These are phyloP conservation scores for Rhogogaster chlorosoma DNA, from an alignment of 2,888 invertebrate genomes.

Conservation along the genomic window DNA sequence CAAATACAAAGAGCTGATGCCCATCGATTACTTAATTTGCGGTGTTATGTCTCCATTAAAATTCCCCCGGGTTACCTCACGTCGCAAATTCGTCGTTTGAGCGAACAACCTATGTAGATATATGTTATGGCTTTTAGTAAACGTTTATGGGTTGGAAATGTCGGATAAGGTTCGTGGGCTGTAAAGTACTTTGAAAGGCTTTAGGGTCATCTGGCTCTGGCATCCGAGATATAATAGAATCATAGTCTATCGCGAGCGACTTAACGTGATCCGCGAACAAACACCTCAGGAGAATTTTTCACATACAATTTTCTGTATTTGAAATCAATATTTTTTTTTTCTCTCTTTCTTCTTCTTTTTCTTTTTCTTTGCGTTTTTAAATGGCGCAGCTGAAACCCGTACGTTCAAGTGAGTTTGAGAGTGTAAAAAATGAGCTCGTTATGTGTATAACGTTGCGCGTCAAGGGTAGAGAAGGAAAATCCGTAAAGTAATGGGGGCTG, in stretches of 20 bases:
- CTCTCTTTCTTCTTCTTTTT: background rate
- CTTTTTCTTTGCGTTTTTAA: background rate
- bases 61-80: background rate
- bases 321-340: background rate
- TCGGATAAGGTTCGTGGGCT: background rate
- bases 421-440: background rate
- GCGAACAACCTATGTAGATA: background rate
- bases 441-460: background rate
- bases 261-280: background rate
- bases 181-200: background rate
- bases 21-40: background rate
- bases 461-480: background rate
- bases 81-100: background rate
- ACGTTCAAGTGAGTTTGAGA: background rate
- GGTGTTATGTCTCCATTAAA: background rate
- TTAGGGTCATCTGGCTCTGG: background rate
- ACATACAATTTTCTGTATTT: background rate
- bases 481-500: background rate
- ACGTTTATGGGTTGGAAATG: background rate
- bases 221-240: background rate
- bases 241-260: background rate
- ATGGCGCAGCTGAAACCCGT: background rate
- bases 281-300: background rate
- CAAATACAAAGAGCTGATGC: background rate
- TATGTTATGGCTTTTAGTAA: background rate